Percentiles rank a stretch among this genome's conserved stretches.
Conservation (phyloP, 2,113 vertebrate genomes). For the Epinephelus lanceolatus region DNA sequence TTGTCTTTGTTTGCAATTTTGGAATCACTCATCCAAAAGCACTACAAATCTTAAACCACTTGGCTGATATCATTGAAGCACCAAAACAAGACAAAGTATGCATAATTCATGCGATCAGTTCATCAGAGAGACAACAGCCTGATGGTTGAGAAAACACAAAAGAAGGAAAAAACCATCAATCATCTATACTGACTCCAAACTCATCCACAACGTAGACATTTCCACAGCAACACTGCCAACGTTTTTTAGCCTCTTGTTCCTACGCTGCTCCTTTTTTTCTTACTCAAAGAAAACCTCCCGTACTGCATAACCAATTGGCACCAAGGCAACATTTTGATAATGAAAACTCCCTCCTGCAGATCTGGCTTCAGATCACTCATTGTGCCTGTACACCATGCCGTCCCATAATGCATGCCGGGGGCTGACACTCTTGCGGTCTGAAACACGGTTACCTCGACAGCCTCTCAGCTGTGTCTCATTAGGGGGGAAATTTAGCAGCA, state of each 20-base stretch:
- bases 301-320: constrained; percentile 11
- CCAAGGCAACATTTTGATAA: constrained; percentile 41
- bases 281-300: background rate
- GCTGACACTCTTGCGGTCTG: constrained; percentile 22
- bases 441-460: constrained; percentile 60
- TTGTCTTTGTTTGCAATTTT: background rate
- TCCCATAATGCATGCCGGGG: constrained; percentile 9
- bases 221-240: background rate
- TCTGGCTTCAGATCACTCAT: constrained; percentile 50
- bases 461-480: constrained; percentile 57
- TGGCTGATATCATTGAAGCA: background rate
- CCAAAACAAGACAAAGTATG: background rate
- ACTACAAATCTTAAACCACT: background rate
- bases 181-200: background rate
- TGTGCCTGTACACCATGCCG: background rate
- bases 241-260: background rate
- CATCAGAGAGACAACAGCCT: background rate
- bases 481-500: constrained; percentile 30
- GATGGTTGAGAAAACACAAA: background rate
- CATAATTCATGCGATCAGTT: background rate
- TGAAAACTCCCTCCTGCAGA: constrained; percentile 32
- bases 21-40: constrained; percentile 3
- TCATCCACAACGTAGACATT: background rate
- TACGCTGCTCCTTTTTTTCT: background rate
- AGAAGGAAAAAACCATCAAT: background rate